Evolutionary conservation across 2,113 vertebrate species (phyloP).

Genomic region (Lates calcarifer): DNA sequence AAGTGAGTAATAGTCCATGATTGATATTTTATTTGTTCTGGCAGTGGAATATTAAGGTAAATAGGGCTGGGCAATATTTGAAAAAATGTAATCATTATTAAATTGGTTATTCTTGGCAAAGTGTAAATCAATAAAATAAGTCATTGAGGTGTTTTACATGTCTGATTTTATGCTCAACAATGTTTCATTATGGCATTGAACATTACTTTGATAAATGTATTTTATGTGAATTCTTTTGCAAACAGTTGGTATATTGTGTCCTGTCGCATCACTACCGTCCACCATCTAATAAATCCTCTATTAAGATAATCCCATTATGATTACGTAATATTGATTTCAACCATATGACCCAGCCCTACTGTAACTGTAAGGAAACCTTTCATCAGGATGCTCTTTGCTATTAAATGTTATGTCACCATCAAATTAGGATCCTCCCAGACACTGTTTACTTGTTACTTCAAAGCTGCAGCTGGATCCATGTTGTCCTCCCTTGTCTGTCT

Average conservation of each 20-base stretch:
- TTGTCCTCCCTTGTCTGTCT: background rate
- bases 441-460: background rate
- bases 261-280: no score
- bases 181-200: background rate
- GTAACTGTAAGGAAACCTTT: background rate
- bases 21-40: background rate
- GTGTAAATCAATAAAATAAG: background rate
- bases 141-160: background rate
- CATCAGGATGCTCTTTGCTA: background rate
- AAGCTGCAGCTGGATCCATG: background rate
- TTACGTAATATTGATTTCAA: background rate
- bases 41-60: background rate
- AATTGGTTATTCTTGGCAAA: background rate
- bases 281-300: background rate
- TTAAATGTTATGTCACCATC: background rate
- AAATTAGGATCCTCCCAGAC: background rate
- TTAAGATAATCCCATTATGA: background rate
- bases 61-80: background rate
- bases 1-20: slow-evolving; percentile 85
- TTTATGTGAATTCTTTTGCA: background rate
- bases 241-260: background rate
- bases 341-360: background rate
- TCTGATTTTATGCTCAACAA: background rate
- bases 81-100: no score
- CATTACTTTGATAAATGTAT: background rate